phyloP scores from a whole-genome alignment of 2,797 vertebrate genomes.

The Microctenopoma lineatum region DNA sequence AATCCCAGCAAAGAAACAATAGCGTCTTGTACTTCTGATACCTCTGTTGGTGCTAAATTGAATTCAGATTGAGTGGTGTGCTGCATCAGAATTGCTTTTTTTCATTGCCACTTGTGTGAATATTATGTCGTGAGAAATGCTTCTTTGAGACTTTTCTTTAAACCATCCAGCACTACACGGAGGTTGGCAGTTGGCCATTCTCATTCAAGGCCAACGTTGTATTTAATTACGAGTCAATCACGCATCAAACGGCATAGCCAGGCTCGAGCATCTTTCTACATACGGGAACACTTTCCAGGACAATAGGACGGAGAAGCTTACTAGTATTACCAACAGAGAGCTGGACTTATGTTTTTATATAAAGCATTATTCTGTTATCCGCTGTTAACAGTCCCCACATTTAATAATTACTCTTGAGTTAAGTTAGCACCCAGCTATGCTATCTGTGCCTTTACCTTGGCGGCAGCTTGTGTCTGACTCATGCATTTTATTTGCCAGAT shows the following conservation, averaged over 20 bases:
- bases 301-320: neutral
- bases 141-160: neutral
- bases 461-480: no score
- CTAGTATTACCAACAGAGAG: neutral
- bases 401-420: no score
- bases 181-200: neutral
- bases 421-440: no score
- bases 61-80: constrained; percentile 9
- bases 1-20: neutral
- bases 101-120: neutral
- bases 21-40: neutral
- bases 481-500: no score
- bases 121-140: neutral
- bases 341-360: no score
- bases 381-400: no score
- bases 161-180: neutral
- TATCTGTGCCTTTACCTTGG: no score
- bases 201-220: constrained; percentile 24
- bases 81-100: constrained; percentile 5
- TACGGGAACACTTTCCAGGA: neutral
- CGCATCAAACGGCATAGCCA: constrained; percentile 6
- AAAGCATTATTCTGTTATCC: no score
- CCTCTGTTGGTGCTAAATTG: neutral
- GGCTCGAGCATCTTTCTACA: neutral
- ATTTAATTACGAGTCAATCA: constrained; percentile 43